A percentile compares a stretch with the other conserved stretches of the same genome.
Conservation (phyloP, 92 coral and sea anemone genomes). For the Epizoanthus stellaris region DNA sequence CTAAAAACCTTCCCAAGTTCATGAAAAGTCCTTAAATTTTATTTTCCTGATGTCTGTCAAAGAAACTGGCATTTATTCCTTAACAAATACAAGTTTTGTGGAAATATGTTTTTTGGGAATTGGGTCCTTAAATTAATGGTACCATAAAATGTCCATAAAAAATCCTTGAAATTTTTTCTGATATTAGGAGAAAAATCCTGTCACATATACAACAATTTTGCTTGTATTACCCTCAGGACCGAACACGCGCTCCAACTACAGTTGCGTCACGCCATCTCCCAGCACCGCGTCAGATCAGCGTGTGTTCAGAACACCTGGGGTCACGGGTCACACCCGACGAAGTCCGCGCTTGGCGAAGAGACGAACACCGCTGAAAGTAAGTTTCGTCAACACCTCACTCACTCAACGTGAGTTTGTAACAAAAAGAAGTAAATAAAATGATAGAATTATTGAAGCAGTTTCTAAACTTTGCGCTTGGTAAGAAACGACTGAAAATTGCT, state of each 20-base stretch:
- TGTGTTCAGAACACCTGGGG: constrained; percentile 23
- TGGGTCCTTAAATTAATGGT: no score
- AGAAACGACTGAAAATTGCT: neutral
- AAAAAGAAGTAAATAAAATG: neutral
- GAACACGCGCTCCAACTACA: constrained; percentile 9
- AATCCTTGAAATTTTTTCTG: no score
- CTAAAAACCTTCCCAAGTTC: no score
- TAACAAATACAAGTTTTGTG: no score
- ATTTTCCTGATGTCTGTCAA: no score
- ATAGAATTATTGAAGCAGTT: constrained; percentile 2
- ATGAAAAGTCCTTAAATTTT: no score
- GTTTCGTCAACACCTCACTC: constrained; percentile 7
- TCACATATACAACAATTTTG: neutral
- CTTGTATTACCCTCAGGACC: constrained; percentile 10
- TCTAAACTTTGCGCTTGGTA: constrained; percentile 21
- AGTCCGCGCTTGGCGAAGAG: constrained; percentile 21
- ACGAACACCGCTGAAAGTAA: constrained; percentile 21
- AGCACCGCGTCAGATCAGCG: constrained; percentile 16
- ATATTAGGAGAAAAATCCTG: neutral
- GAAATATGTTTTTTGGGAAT: no score
- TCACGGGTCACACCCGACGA: constrained; percentile 6
- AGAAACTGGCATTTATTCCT: no score
- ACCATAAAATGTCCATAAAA: no score
- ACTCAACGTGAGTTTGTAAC: neutral
- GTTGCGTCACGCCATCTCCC: constrained; percentile 16